Evolutionary conservation across 1,140 invertebrate genomes (phyloP), one percentile per base, ranked within the genome.

Genomic region (Pachypeltis micranthus): DNA sequence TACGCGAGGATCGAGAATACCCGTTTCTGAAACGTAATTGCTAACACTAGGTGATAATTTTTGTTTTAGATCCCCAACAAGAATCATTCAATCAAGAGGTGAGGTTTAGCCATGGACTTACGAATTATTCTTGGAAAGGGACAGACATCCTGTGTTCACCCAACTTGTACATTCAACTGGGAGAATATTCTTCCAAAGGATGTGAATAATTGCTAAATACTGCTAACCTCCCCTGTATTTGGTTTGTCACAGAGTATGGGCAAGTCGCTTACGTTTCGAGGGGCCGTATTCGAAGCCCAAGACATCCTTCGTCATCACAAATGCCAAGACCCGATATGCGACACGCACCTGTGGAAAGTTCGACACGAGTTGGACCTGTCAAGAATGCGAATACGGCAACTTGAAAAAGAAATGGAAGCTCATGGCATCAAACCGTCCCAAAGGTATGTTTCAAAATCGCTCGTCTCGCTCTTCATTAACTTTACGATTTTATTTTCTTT

Each of bases 321-420:
- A 63, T 92, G 89, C 74, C 81, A 82, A 54, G 87, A 92, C 76
- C 87, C 88, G 1, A 83, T 91, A 25, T 89, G 86, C 72, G 85
- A 88, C 73, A 86, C 85, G 1, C 84, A 90, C 73, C 77, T 91
- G 21, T 92, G 90, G 88, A 91, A 92, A 73, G 89, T 90, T 21
- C 87, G 87, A 67, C 86, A 92, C 72, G 90, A 94, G 72, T 78
- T 93, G 65, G 90, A 93, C 72, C 82, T 91, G 74, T 88, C 91
- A 0, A 79, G 87, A 66, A 78, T 91, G 62, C 81, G 88, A 67
- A 88, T 92, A 65, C 81, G 87, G 51, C 88, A 91, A 71, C 75
- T 95, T 61, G 88, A 91, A 68, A 89, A 90, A 71, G 85, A 88
- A 69, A 79, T 91, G 74, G 87, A 88, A 71, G 80, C 83, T 44